Percentiles rank a stretch among this genome's conserved stretches.
phyloP scores from a whole-genome alignment of 2,113 vertebrate genomes.

The Baryphthengus martii region DNA sequence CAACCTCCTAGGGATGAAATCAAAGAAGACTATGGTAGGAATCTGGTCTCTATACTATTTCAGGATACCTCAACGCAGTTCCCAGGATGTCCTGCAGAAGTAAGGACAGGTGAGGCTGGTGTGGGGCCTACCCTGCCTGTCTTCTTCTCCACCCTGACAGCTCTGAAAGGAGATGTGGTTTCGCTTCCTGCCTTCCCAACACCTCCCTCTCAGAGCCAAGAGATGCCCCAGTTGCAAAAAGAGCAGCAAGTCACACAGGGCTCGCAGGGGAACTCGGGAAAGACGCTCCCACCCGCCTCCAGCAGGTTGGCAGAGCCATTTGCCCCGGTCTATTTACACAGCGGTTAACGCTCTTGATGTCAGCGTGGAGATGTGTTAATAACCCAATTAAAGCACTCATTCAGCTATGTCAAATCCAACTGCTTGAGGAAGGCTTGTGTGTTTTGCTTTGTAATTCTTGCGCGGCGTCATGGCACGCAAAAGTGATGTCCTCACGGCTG shows the following conservation, averaged over 20 bases:
- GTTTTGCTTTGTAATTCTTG: neutral
- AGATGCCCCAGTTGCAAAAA: neutral
- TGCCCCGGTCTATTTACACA: neutral
- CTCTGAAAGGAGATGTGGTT: neutral
- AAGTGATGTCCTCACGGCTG: neutral
- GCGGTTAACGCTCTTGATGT: neutral
- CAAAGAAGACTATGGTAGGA: neutral
- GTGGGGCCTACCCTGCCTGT: neutral
- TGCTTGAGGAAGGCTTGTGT: neutral
- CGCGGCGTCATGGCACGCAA: neutral
- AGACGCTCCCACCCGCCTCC: neutral
- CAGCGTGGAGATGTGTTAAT: constrained; percentile 46
- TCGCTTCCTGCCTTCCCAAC: neutral
- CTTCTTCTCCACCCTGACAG: neutral
- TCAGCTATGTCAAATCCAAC: constrained; percentile 23
- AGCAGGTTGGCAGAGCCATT: neutral
- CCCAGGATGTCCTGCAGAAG: neutral
- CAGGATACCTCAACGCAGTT: neutral
- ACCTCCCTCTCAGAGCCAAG: neutral
- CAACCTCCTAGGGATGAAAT: neutral
- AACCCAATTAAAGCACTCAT: constrained; percentile 46
- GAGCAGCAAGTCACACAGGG: accelerated
- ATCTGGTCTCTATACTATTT: accelerated
- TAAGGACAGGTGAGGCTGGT: accelerated
- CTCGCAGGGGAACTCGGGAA: neutral